phyloP scores from a whole-genome alignment of 2,888 invertebrate genomes.

The Tenthredo distinguenda region DNA sequence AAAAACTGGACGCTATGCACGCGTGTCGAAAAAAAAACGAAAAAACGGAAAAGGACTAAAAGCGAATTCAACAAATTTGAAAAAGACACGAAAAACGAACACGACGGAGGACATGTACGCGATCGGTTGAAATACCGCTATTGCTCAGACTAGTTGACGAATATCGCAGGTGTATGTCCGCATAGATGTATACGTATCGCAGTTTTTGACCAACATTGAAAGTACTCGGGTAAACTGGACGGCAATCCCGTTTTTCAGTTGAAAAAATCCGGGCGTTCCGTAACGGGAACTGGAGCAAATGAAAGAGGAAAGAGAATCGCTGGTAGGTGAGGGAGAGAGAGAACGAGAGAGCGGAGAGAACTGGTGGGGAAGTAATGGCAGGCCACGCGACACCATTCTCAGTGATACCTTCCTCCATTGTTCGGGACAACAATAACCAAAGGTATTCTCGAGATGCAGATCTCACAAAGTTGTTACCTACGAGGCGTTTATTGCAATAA shows the following conservation, averaged over 20 bases:
- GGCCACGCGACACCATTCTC: slow-evolving; percentile 46
- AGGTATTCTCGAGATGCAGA: slow-evolving; percentile 47
- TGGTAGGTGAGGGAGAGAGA: neutral
- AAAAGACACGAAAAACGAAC: neutral
- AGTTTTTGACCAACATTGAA: neutral
- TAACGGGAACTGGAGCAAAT: slow-evolving; percentile 26
- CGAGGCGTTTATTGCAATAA: slow-evolving; percentile 47
- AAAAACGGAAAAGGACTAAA: neutral
- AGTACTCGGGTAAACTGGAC: neutral
- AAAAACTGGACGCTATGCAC: neutral
- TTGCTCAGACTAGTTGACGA: neutral
- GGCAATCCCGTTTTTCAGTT: slow-evolving; percentile 15
- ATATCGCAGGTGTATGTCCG: neutral
- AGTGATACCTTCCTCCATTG: slow-evolving; percentile 13
- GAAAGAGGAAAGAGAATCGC: neutral
- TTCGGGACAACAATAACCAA: slow-evolving; percentile 43
- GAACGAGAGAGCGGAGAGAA: too few species aligned
- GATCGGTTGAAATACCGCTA: neutral
- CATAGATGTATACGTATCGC: neutral
- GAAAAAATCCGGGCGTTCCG: neutral
- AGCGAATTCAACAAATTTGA: neutral
- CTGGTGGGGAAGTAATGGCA: slow-evolving; percentile 3
- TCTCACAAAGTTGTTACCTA: slow-evolving; percentile 37
- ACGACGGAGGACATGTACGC: neutral
- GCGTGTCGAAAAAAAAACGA: neutral